Percentiles rank a stretch among this genome's conserved stretches.
Conservation (phyloP, 2,797 vertebrate genomes). For the Propithecus perrieri region DNA sequence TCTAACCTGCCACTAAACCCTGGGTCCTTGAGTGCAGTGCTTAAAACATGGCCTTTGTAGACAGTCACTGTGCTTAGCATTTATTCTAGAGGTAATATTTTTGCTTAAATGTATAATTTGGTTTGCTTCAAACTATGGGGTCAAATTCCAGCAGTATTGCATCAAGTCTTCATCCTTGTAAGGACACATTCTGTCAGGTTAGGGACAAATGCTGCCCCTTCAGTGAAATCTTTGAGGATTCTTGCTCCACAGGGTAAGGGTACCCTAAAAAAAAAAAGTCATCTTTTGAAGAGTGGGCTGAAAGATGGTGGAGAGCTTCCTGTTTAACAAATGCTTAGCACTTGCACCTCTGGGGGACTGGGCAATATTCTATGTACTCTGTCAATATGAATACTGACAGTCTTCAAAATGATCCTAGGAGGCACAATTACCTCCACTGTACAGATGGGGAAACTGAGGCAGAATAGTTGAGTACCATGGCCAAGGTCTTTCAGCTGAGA, state of each 20-base stretch:
- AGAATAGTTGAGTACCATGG: background rate
- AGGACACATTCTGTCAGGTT: background rate
- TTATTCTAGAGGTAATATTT: background rate
- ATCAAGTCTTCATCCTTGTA: background rate
- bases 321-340: background rate
- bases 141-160: background rate
- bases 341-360: too few relatives aligned
- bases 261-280: background rate
- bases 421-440: background rate
- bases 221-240: background rate
- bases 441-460: background rate
- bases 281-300: background rate
- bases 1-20: background rate
- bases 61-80: background rate
- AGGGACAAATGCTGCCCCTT: background rate
- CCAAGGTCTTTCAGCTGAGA: background rate
- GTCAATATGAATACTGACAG: background rate
- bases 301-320: background rate
- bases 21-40: background rate
- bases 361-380: fast-evolving
- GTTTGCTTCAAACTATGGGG: background rate
- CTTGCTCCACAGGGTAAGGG: background rate
- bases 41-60: background rate
- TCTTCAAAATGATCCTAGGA: background rate
- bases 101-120: background rate